phyloP scores from a whole-genome alignment of 2,888 invertebrate species.

The Clitarchus hookeri region DNA sequence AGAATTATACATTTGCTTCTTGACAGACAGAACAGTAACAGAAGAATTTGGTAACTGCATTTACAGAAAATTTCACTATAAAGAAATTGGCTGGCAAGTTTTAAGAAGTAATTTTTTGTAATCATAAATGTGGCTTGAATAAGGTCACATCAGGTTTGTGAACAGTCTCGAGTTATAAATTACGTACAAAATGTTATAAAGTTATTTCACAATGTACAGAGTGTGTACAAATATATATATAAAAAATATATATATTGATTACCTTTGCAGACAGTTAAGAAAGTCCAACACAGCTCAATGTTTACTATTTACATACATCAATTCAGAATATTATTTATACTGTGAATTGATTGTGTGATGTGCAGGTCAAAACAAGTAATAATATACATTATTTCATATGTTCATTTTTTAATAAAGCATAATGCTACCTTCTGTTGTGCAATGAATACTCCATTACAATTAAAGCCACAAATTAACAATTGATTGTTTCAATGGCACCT shows the following conservation, averaged over 20 bases:
- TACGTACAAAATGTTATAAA: too few relatives aligned
- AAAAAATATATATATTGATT: too few relatives aligned
- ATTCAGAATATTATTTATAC: background rate
- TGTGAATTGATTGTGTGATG: background rate
- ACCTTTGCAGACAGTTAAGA: background rate
- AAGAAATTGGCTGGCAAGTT: too few relatives aligned
- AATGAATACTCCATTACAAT: background rate
- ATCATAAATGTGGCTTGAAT: too few relatives aligned
- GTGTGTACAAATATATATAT: too few relatives aligned
- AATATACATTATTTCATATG: background rate
- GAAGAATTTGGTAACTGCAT: background rate
- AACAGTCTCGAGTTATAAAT: too few relatives aligned
- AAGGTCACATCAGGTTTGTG: too few relatives aligned
- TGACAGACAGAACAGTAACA: background rate
- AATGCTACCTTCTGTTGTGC: too few relatives aligned
- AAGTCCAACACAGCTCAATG: background rate
- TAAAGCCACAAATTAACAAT: background rate
- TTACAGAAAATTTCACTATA: too few relatives aligned
- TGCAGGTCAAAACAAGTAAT: background rate
- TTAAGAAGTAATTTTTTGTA: too few relatives aligned
- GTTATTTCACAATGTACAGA: too few relatives aligned
- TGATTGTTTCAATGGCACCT: background rate
- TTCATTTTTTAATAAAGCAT: background rate
- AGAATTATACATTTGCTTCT: background rate
- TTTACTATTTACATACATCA: background rate